Percentiles rank a stretch among this genome's conserved stretches.
phyloP scores from a whole-genome alignment of 2,113 vertebrate genomes.

The Gymnogyps californianus region DNA sequence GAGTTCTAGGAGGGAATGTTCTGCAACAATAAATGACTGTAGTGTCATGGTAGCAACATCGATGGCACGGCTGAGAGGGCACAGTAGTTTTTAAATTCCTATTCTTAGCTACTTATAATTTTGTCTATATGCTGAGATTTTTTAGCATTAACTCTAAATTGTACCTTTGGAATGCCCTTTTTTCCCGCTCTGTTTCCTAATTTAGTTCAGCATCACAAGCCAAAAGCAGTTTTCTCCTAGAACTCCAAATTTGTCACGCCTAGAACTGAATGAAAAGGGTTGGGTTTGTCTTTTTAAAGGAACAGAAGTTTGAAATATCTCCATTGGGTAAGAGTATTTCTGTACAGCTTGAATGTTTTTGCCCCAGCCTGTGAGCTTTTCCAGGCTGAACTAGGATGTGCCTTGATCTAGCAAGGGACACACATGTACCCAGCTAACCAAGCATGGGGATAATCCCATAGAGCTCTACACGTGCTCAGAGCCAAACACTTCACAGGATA shows the following conservation, averaged over 20 bases:
- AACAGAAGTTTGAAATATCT: not conserved
- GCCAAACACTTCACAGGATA: not conserved
- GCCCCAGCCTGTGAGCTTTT: not conserved
- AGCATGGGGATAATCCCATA: fast-evolving
- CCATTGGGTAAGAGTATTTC: not conserved
- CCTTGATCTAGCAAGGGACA: not conserved
- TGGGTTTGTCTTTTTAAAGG: not conserved
- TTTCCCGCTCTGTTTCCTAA: not conserved
- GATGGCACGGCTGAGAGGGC: not conserved
- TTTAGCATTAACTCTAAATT: not conserved
- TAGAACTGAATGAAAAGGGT: not conserved
- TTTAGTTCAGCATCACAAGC: not conserved
- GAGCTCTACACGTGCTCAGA: not conserved
- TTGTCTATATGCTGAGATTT: not conserved
- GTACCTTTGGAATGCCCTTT: not conserved
- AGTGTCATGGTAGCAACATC: not conserved
- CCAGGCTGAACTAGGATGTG: not conserved
- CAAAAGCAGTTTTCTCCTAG: not conserved
- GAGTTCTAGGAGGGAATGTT: constrained; percentile 33
- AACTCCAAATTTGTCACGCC: not conserved
- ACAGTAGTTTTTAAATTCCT: not conserved
- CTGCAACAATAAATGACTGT: constrained; percentile 43
- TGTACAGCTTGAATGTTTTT: not conserved
- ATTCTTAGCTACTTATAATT: not conserved
- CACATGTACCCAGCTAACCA: fast-evolving